A percentile compares a stretch with the other conserved stretches of the same genome.
These are phyloP conservation scores for Xylocopa sonorina DNA, from an alignment of 1,140 invertebrate species.

Conservation along the genomic window DNA sequence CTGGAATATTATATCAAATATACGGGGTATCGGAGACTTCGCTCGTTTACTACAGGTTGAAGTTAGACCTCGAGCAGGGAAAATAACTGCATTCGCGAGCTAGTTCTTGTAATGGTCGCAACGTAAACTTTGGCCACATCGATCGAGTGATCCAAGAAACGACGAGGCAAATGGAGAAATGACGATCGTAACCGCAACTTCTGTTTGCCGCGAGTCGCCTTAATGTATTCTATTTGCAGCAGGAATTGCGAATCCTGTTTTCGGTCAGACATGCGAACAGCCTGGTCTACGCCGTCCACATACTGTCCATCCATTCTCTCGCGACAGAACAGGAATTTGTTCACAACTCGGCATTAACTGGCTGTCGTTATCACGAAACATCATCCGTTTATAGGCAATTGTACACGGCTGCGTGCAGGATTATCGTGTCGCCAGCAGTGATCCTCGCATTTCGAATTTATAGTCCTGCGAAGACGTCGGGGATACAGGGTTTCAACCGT, in stretches of 20 bases:
- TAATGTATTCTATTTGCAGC: not conserved
- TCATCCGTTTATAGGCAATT: not conserved
- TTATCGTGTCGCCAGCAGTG: not conserved
- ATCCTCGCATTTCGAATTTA: not conserved
- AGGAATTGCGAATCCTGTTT: not conserved
- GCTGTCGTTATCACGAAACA: not conserved
- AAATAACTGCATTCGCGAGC: not conserved
- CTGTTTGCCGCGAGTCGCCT: not conserved
- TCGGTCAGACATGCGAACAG: not conserved
- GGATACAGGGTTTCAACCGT: no score
- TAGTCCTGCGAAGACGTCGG: not conserved
- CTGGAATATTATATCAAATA: not conserved
- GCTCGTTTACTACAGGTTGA: not conserved
- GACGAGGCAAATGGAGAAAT: not conserved
- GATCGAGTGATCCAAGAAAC: not conserved
- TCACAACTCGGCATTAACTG: not conserved
- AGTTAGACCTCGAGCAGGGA: conserved; percentile 1
- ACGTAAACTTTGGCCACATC: not conserved
- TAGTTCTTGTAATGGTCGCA: not conserved
- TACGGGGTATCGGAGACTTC: not conserved
- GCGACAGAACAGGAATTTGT: not conserved
- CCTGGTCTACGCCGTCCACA: not conserved
- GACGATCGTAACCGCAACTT: not conserved
- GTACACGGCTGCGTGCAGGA: not conserved
- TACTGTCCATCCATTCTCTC: not conserved